Conservation (phyloP, 1,140 invertebrate genomes). For the Magallana ariakensis region DNA sequence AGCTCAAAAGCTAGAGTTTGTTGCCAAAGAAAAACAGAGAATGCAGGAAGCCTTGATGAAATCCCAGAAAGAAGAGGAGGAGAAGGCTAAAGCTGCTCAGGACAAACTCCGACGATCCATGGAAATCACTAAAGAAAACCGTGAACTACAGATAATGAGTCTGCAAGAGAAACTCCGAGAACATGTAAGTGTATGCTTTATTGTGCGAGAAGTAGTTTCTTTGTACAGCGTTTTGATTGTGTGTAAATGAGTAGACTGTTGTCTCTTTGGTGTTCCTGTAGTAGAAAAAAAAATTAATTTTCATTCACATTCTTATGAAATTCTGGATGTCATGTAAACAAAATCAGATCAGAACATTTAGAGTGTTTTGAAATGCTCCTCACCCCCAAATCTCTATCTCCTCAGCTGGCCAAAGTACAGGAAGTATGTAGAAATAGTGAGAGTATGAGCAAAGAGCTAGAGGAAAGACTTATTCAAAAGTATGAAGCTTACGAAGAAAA, state of each 20-base stretch:
- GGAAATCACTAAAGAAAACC: conserved; percentile 91
- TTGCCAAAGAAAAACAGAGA: conserved; percentile 89
- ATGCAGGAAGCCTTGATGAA: conserved; percentile 94
- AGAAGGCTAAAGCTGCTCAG: conserved; percentile 90
- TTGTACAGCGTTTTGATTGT: neutral
- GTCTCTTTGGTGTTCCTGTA: conserved; percentile 1
- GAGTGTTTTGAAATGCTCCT: conserved; percentile 35
- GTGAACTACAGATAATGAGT: conserved; percentile 92
- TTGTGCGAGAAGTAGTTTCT: neutral
- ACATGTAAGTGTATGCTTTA: conserved; percentile 81
- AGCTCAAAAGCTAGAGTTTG: conserved; percentile 87
- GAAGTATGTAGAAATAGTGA: conserved; percentile 90
- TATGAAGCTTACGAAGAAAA: conserved; percentile 89
- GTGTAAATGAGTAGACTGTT: neutral
- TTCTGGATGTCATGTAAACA: neutral
- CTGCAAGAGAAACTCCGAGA: conserved; percentile 92
- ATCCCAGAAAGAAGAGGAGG: conserved; percentile 90
- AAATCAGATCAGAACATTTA: neutral
- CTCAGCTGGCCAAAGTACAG: conserved; percentile 83
- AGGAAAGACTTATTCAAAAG: conserved; percentile 91
- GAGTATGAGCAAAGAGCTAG: conserved; percentile 89
- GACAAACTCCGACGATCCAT: conserved; percentile 94
- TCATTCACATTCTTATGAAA: neutral
- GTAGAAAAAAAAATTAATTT: neutral
- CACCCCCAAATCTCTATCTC: conserved; percentile 26